These are phyloP conservation scores for Axea sp. DNA, from an alignment of 2,888 invertebrate species.

Conservation along the genomic window DNA sequence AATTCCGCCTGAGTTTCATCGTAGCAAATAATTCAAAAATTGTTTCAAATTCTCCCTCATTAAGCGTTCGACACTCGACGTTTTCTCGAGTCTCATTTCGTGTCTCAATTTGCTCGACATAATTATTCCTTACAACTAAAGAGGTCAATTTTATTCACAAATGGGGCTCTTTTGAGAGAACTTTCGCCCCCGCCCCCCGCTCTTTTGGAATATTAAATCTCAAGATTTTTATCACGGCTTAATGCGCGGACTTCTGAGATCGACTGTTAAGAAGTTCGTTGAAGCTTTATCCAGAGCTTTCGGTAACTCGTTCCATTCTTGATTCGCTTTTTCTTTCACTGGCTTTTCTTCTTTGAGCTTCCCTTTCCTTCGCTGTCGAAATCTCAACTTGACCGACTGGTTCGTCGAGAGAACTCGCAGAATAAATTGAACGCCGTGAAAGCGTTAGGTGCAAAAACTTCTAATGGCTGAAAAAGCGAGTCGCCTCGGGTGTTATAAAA, in stretches of 20 bases:
- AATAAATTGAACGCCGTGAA: conserved; percentile 53
- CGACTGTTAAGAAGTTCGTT: conserved; percentile 51
- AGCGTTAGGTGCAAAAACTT: conserved; percentile 53
- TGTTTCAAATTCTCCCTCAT: background rate
- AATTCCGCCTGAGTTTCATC: too few relatives aligned
- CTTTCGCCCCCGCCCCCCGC: too few relatives aligned
- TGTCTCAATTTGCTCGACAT: conserved; percentile 5
- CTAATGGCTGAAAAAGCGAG: conserved; percentile 53
- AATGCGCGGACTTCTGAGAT: conserved; percentile 36
- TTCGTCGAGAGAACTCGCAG: conserved; percentile 35
- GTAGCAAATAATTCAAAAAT: too few relatives aligned
- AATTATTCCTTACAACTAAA: conserved; percentile 14
- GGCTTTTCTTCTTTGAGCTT: conserved; percentile 45
- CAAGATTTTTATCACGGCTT: conserved; percentile 40
- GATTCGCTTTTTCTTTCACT: conserved; percentile 10
- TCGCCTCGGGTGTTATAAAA: conserved; percentile 52
- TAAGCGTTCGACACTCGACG: background rate
- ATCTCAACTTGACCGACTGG: conserved; percentile 50
- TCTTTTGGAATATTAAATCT: too few relatives aligned
- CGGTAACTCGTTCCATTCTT: conserved; percentile 27
- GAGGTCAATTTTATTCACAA: conserved; percentile 14
- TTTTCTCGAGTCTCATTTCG: too few relatives aligned
- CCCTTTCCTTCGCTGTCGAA: conserved; percentile 52
- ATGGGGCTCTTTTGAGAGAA: too few relatives aligned
- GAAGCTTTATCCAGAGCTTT: conserved; percentile 40